Conservation (phyloP, 2,888 invertebrate genomes). For the Tetanocera ferruginea region DNA sequence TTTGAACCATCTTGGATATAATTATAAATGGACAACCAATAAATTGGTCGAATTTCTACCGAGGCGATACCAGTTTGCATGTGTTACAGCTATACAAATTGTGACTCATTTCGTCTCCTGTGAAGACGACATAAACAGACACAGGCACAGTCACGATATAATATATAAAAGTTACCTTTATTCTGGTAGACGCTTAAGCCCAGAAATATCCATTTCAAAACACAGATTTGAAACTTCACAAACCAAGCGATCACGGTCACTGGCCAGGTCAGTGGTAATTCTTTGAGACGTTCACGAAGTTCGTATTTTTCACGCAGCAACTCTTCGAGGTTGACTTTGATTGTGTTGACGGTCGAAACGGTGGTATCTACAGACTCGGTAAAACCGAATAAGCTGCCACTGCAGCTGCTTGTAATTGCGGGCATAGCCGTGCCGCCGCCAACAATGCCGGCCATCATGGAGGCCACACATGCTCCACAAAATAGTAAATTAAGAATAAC, state of each 20-base stretch:
- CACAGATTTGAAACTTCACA: constrained; percentile 69
- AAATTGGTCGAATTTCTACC: too few relatives aligned
- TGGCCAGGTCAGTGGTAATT: too few relatives aligned
- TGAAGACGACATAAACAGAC: not conserved
- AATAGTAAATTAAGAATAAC: not conserved
- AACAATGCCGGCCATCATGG: constrained; percentile 58
- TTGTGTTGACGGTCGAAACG: constrained; percentile 47
- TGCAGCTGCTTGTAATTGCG: not conserved
- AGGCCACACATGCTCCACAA: constrained; percentile 36
- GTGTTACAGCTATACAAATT: not conserved
- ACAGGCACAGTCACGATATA: not conserved
- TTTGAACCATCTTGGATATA: too few relatives aligned
- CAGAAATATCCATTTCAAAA: constrained; percentile 69
- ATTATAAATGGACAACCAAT: too few relatives aligned
- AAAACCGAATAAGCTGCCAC: constrained; percentile 43
- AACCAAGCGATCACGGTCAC: constrained; percentile 66
- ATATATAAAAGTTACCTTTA: constrained; percentile 61
- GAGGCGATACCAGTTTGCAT: constrained; percentile 21
- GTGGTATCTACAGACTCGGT: constrained; percentile 40
- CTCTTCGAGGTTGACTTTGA: constrained; percentile 62
- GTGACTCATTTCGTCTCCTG: constrained; percentile 13
- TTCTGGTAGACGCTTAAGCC: constrained; percentile 67
- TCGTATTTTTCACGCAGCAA: constrained; percentile 64
- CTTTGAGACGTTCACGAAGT: constrained; percentile 64
- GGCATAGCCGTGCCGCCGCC: constrained; percentile 36